Evolutionary conservation across 2,797 vertebrate genomes (phyloP).

Genomic region (Paratrypauchen microcephalus): DNA sequence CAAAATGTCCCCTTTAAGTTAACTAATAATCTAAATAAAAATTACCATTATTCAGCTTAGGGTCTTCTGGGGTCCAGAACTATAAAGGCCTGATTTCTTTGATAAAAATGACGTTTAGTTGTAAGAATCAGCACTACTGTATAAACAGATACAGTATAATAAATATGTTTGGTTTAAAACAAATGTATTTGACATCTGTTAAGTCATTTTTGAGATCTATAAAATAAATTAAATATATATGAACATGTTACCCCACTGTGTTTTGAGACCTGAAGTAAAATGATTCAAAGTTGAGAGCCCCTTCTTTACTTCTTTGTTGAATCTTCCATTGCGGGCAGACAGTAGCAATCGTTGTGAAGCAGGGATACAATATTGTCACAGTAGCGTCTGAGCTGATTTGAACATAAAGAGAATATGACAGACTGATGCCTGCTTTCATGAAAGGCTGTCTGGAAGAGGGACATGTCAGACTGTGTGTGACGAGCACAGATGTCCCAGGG

Average conservation of each 20-base stretch:
- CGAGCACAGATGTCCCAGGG: slow-evolving; percentile 31
- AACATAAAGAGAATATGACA: slow-evolving; percentile 14
- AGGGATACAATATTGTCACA: slow-evolving; percentile 5
- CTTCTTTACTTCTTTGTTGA: background rate
- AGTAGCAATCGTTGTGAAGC: slow-evolving; percentile 4
- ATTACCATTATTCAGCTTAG: too few species aligned
- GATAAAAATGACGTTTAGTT: background rate
- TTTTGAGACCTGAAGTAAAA: background rate
- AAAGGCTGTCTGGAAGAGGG: slow-evolving; percentile 25
- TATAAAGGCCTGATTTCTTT: too few species aligned
- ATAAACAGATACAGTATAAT: background rate
- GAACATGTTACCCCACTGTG: background rate
- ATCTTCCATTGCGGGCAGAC: slow-evolving; percentile 8
- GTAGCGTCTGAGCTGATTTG: slow-evolving; percentile 10
- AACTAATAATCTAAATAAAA: too few species aligned
- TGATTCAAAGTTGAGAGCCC: slow-evolving; percentile 12
- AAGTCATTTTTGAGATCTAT: too few species aligned
- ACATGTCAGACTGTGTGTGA: slow-evolving; percentile 26
- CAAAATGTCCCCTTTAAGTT: too few species aligned
- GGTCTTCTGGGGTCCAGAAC: too few species aligned
- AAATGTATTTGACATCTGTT: background rate
- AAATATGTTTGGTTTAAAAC: background rate
- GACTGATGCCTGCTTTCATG: background rate
- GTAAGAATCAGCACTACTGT: background rate
- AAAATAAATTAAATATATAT: background rate